phyloP scores from a whole-genome alignment of 2,888 invertebrate genomes.

The Eutolmus rufibarbis region DNA sequence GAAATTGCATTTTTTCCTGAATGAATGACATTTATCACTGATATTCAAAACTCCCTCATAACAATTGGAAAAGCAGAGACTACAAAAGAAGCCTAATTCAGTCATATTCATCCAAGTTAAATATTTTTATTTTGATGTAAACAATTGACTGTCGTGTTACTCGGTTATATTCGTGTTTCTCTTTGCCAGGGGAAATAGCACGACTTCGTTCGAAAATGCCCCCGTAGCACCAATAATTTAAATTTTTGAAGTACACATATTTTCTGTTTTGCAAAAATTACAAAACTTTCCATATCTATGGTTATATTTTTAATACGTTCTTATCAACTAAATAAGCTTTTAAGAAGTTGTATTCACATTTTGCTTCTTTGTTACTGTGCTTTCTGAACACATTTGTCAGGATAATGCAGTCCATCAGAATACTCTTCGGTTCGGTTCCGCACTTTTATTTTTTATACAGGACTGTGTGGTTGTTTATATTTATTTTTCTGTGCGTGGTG shows the following conservation, averaged over 20 bases:
- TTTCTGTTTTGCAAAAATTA: background rate
- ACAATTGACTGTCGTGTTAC: background rate
- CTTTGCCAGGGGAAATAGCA: background rate
- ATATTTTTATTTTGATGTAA: background rate
- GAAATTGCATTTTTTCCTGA: background rate
- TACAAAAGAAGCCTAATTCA: background rate
- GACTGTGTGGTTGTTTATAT: background rate
- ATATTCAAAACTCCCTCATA: background rate
- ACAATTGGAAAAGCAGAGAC: background rate
- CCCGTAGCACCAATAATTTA: background rate
- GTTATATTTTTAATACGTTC: no score
- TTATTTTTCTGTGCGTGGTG: background rate
- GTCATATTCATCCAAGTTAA: background rate
- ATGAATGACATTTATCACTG: background rate
- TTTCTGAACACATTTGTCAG: background rate
- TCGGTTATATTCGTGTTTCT: background rate
- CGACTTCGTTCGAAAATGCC: background rate
- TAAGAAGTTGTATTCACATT: no score
- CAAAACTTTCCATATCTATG: background rate
- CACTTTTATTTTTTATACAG: background rate
- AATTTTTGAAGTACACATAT: background rate
- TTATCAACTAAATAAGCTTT: no score
- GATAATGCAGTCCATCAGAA: slow-evolving; percentile 4
- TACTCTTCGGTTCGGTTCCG: background rate
- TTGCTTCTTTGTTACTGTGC: background rate